A percentile compares a stretch with the other conserved stretches of the same genome.
These are phyloP conservation scores for Agapostemon virescens DNA, from an alignment of 2,888 invertebrate species.

Conservation along the genomic window DNA sequence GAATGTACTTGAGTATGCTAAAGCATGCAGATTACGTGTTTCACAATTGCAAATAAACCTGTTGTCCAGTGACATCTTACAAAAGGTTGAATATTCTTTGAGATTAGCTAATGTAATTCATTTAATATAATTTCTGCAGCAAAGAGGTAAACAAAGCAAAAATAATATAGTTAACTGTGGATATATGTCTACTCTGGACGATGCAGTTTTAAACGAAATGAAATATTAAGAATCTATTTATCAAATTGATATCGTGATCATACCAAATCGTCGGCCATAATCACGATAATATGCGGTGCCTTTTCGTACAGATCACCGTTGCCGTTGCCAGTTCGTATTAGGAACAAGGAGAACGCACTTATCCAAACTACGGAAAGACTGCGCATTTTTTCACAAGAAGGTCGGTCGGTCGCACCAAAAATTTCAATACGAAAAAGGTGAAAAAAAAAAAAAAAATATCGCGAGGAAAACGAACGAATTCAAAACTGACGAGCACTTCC, in stretches of 20 bases:
- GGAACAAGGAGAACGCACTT: constrained; percentile 40
- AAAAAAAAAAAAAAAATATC: not conserved
- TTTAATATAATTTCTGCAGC: not conserved
- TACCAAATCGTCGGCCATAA: constrained; percentile 84
- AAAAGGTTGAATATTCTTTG: no score
- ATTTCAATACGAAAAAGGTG: not conserved
- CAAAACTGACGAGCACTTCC: constrained; percentile 14
- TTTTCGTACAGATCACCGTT: constrained; percentile 70
- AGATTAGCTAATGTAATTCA: no score
- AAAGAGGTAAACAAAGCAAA: not conserved
- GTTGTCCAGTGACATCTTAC: no score
- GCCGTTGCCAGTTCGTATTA: constrained; percentile 31
- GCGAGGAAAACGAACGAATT: not conserved
- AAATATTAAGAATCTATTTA: not conserved
- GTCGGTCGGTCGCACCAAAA: not conserved
- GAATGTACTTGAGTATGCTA: not conserved
- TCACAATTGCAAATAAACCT: no score
- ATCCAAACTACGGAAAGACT: constrained; percentile 15
- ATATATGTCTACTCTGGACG: not conserved
- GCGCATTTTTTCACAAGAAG: constrained; percentile 33
- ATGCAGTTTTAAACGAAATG: not conserved
- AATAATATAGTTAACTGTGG: not conserved
- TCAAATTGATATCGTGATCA: constrained; percentile 57
- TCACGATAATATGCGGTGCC: constrained; percentile 82
- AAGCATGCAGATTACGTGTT: no score